Base-by-base conservation (phyloP, 1,140 invertebrate genomes). In the Idris sp. region DNA sequence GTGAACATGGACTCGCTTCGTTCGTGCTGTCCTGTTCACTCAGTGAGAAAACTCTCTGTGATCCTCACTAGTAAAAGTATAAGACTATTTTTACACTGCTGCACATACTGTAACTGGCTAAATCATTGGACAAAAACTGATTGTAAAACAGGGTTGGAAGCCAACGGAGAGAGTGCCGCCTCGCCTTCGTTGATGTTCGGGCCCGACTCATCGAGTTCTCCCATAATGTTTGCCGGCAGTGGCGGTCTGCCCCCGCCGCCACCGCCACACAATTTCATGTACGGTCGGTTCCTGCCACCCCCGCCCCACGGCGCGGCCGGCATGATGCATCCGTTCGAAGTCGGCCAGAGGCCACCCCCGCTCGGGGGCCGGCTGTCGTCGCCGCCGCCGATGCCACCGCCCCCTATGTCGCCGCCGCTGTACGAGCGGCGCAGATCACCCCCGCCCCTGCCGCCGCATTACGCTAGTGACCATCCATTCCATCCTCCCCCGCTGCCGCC, bases 291-390 rank as follows among this genome's bases (percentile, higher is more conserved):
- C 38, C 74, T 84, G 36, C 86, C 84, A 10, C 83, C 82, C 0
- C 81, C 81, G 8, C 74, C 80, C 25, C 80, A 80, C 18, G 36
- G 26, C 10, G 8, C 54, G 11, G 31, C 79, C 14, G 79, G 77
- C 14, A n/a, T n/a, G n/a, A 49, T 80, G 30, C 78, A 82, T 8
- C 71, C 86, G 43, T 90, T 87, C 65, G 90, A 90, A 11, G 89
- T 88, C 7, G 89, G 90, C 43, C 89, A 90, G 64, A 83, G 91
- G 40, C 90, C 90, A 10, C 89, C 91, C 16, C 91, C 91, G 7
- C 73, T 92, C 3, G 88, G 88, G 14, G 91, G 91, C 3, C 86
- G 91, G 44, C 85, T 92, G 80, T 91, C 91, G 3, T 92, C 91
- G 2, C 91, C 91, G 2, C 90, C 90, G 13, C 90, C 90, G 4